Evolutionary conservation across 92 coral and sea anemone species (phyloP).

Genomic region (Parazoanthus atlanticus): DNA sequence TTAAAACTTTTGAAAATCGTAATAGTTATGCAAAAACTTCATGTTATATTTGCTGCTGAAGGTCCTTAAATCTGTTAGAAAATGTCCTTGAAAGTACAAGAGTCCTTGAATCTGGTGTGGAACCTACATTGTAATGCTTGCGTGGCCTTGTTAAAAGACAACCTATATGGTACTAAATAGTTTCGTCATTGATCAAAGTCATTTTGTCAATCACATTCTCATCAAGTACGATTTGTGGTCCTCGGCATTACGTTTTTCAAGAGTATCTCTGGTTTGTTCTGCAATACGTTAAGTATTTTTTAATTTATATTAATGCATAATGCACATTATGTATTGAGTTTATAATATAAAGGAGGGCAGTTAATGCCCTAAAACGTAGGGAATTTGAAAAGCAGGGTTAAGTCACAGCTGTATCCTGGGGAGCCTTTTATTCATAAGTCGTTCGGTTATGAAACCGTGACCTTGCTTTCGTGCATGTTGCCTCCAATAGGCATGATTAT

Average conservation of each 20-base stretch:
- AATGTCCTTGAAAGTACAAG: background rate
- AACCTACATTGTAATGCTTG: background rate
- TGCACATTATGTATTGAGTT: background rate
- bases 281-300: background rate
- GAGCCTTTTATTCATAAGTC: background rate
- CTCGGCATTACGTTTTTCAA: background rate
- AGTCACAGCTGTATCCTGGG: background rate
- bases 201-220: background rate
- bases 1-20: background rate
- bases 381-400: background rate
- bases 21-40: background rate
- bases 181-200: background rate
- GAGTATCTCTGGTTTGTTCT: conserved; percentile 8
- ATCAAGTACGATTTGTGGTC: conserved; percentile 8
- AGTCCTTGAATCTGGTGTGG: background rate
- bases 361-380: background rate
- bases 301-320: background rate
- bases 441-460: background rate
- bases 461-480: background rate
- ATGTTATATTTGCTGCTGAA: background rate
- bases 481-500: too few relatives aligned
- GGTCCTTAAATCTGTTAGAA: background rate
- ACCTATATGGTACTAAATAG: background rate
- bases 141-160: background rate
- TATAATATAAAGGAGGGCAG: background rate